Evolutionary conservation across 2,888 invertebrate genomes (phyloP).

Genomic region (Agriopis leucophaearia): DNA sequence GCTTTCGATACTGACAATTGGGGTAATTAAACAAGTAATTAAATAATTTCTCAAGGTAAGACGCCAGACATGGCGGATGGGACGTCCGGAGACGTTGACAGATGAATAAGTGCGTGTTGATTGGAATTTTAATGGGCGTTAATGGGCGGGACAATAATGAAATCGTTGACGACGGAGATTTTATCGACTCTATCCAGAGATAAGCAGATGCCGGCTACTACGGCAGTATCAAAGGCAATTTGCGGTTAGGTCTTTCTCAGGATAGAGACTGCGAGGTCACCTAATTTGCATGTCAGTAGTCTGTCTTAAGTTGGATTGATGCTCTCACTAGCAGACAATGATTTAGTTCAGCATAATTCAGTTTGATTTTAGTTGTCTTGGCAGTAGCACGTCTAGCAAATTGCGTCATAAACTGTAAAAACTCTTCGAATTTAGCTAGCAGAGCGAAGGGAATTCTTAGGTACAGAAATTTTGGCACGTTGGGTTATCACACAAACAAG

Average conservation of each 20-base stretch:
- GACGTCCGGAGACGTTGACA: conserved; percentile 66
- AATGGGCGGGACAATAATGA: conserved; percentile 84
- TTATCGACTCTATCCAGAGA: conserved; percentile 78
- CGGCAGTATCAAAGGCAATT: conserved; percentile 85
- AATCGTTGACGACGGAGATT: conserved; percentile 76
- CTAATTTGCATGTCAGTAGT: too few species aligned
- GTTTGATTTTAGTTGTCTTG: too few species aligned
- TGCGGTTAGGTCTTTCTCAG: conserved; percentile 58
- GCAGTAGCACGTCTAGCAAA: too few species aligned
- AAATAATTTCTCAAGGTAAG: conserved; percentile 69
- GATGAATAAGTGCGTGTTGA: conserved; percentile 84
- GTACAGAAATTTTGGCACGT: too few species aligned
- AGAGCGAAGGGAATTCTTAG: too few species aligned
- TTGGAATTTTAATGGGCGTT: conserved; percentile 84
- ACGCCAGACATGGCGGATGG: conserved; percentile 61
- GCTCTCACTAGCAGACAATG: too few species aligned
- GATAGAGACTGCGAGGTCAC: too few species aligned
- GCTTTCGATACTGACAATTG: conserved; percentile 32
- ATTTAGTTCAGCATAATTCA: too few species aligned
- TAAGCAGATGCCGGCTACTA: conserved; percentile 67
- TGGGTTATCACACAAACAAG: too few species aligned
- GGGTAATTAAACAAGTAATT: conserved; percentile 72
- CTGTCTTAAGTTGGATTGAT: too few species aligned
- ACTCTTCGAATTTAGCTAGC: too few species aligned
- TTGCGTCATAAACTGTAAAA: too few species aligned